Evolutionary conservation across 2,888 invertebrate species (phyloP), one percentile per base, ranked within the genome.

Genomic region (Dastarcus helophoroides): DNA sequence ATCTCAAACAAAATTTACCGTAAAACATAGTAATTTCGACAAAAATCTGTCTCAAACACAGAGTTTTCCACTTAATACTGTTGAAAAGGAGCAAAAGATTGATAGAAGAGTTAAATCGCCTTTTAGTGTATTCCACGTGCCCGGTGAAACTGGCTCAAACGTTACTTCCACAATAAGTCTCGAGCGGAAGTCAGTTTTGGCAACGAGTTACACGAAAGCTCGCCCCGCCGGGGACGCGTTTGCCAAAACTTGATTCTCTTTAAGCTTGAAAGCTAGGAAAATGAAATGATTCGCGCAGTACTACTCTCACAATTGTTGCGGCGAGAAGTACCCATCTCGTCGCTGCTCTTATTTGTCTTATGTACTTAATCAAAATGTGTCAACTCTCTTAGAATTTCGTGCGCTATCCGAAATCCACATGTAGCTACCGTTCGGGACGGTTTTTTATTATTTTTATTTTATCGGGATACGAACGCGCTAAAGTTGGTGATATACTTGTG

Each of bases 51-150:
- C 49, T 49, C 43, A 40, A 47, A 47, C 41, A 40, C 35, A 33
- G 42, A 39, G 46, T 46, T 48, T 47, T 50, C 47, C 50, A 47
- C 50, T 51, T 50, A 49, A 49, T 48, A 43, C 48, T 47, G 48
- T 49, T 45, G 50, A 49, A 48, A 48, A 38, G 51, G 48, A 53
- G 36, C 36, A 44, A 51, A 52, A 47, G 46, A 50, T 53, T 44
- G 51, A 48, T 37, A 43, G 35, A 32, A 32, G 39, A 30, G 29
- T 25, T 28, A 37, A 24, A 38, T 41, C 41, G 39, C 41, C 43
- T 38, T 40, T 36, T 35, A 41, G 41, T 38, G 37, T 41, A 38
- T 41, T 50, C 47, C 48, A 51, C 50, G 48, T 48, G 49, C 51
- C 41, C 40, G n/a, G n/a, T 33, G 37, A 35, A 40, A 42, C 41